Base-by-base conservation (phyloP, 1,140 invertebrate genomes). In the Zaprionus vittiger region DNA sequence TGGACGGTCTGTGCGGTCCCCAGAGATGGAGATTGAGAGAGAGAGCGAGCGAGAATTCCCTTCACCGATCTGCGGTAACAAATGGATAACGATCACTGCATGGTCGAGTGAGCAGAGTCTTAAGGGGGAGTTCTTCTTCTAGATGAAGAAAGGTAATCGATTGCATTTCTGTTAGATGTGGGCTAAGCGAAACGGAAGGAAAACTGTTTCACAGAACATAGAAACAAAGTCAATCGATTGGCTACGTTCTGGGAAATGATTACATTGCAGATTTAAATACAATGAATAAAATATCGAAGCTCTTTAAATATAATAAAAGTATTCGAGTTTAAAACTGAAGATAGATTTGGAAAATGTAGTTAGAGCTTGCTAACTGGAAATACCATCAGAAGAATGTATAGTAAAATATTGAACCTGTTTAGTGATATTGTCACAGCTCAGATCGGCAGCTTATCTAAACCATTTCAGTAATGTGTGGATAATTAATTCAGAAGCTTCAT, bases 1-100 rank as follows among this genome's bases (percentile, higher is more conserved):
- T 56, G 38, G 38, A 20, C 81, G 44, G 64, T 74, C 71, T 89
- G 83, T 87, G 83, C 68, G 83, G 83, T 87, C 83, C 66, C 73
- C 57, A 59, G 68, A 38, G 55, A 37, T 37, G 5, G 38, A 17
- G n/a, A 44, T n/a, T 17, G 6, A 44, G 6, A 6, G 5, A 2
- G 12, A 5, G 38, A 20, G 41, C 2, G n/a, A 47, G n/a, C 3
- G n/a, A 44, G 37, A 83, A 79, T 66, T 66, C 34, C 22, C 49
- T 47, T 65, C 44, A 31, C 31, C 62, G 62, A 44, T 62, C 49
- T 59, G 37, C 22, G 38, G 37, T 44, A 24, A 26, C 41, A 28
- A 34, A 34, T 74, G 65, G 66, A 69, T 28, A 37, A 37, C 60
- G 41, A 70, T 63, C 60, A 28, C 15, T 44, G 44, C 28, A 38